A percentile compares a stretch with the other conserved stretches of the same genome.
Evolutionary conservation across 2,888 invertebrate species (phyloP).

Genomic region (Catocala fraxini): DNA sequence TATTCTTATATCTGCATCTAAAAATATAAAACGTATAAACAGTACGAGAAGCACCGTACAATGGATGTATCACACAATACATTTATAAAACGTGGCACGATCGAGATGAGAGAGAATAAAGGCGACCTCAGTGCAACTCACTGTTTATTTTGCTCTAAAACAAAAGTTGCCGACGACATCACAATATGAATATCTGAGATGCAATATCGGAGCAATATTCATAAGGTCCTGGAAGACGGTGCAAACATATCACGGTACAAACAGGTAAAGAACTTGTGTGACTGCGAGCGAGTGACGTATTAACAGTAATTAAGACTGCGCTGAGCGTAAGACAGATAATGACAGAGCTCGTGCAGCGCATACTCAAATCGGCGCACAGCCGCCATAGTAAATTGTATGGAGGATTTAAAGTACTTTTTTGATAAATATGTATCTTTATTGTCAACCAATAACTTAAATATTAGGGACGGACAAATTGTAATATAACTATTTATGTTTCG

Average conservation of each 20-base stretch:
- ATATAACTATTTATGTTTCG: too few relatives aligned
- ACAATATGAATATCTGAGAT: slow-evolving; percentile 27
- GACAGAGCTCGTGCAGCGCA: too few relatives aligned
- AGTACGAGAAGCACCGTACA: neutral
- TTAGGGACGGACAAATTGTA: too few relatives aligned
- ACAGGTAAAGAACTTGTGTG: neutral
- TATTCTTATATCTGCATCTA: too few relatives aligned
- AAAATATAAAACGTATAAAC: neutral
- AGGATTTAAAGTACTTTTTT: too few relatives aligned
- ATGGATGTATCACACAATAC: neutral
- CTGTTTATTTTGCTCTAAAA: slow-evolving; percentile 8
- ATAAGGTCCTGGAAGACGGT: slow-evolving; percentile 18
- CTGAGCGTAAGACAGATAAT: too few relatives aligned
- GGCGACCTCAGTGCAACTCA: neutral
- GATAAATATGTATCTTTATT: too few relatives aligned
- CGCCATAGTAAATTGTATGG: too few relatives aligned
- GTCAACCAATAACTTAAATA: too few relatives aligned
- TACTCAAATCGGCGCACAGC: too few relatives aligned
- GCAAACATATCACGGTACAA: slow-evolving; percentile 9
- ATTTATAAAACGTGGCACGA: neutral
- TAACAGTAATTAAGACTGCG: too few relatives aligned
- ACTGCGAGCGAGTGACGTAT: neutral
- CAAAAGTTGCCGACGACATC: slow-evolving; percentile 12
- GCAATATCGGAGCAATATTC: slow-evolving; percentile 27
- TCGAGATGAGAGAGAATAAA: slow-evolving; percentile 3